Evolutionary conservation across 2,113 vertebrate species (phyloP).

Genomic region (Notothenia rossii): DNA sequence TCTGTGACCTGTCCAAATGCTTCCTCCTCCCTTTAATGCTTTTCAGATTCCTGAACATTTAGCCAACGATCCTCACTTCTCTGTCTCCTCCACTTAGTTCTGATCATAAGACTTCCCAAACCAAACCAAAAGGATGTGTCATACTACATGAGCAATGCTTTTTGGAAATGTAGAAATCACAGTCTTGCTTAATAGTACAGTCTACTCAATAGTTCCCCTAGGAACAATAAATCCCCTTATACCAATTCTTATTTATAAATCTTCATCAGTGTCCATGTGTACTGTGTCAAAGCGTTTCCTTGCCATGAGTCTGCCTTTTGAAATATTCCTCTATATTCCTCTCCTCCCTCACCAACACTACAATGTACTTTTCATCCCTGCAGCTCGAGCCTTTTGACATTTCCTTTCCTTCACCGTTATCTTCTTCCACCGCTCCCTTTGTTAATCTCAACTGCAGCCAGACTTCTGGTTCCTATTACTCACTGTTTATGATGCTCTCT

Average conservation of each 20-base stretch:
- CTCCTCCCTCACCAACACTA: constrained; percentile 41
- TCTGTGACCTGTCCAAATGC: neutral
- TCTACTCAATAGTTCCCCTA: neutral
- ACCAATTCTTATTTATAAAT: constrained; percentile 19
- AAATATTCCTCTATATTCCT: constrained; percentile 65
- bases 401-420: constrained; percentile 11
- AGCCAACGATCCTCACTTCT: constrained; percentile 6
- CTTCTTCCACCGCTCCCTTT: constrained; percentile 13
- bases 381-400: constrained; percentile 39
- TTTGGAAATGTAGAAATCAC: constrained; percentile 4
- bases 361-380: constrained; percentile 45
- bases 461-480: constrained; percentile 42
- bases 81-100: neutral
- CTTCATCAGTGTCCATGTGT: constrained; percentile 36
- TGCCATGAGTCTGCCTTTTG: constrained; percentile 55
- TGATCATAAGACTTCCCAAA: neutral
- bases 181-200: neutral
- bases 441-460: constrained; percentile 18
- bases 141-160: neutral
- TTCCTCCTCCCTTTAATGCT: constrained; percentile 10
- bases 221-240: constrained; percentile 14
- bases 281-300: constrained; percentile 51
- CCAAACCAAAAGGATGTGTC: constrained; percentile 20
- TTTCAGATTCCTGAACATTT: constrained; percentile 33
- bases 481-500: constrained; percentile 47